phyloP scores from a whole-genome alignment of 2,888 invertebrate genomes.

The Agriopis marginaria region DNA sequence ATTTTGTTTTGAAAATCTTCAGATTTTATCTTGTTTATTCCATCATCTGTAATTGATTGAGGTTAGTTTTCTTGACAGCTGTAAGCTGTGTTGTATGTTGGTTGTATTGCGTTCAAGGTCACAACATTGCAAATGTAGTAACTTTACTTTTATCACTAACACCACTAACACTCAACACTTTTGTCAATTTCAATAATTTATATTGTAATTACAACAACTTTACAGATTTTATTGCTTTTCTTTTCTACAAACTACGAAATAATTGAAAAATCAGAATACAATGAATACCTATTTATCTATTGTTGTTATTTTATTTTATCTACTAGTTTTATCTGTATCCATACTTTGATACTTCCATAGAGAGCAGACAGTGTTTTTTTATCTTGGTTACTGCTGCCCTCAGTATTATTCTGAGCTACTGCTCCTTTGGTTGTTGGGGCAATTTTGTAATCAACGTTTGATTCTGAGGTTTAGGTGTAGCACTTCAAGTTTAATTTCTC shows the following conservation, averaged over 20 bases:
- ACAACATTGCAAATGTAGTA: constrained; percentile 4
- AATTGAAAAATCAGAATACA: not conserved
- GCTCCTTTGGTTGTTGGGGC: too few species aligned
- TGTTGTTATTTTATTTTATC: too few species aligned
- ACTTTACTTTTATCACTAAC: not conserved
- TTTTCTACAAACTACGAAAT: not conserved
- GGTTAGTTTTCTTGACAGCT: constrained; percentile 50
- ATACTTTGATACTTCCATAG: too few species aligned
- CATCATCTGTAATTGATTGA: constrained; percentile 40
- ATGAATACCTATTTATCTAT: too few species aligned
- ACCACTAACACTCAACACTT: not conserved
- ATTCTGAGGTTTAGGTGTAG: too few species aligned
- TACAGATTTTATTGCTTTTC: not conserved
- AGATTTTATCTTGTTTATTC: constrained; percentile 35
- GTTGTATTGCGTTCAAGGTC: constrained; percentile 45
- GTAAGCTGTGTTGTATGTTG: constrained; percentile 43
- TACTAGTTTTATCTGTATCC: too few species aligned
- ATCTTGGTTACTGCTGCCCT: too few species aligned
- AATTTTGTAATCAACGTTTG: too few species aligned
- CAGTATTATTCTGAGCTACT: too few species aligned
- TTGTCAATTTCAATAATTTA: not conserved
- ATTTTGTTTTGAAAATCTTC: constrained; percentile 47
- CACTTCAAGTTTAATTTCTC: too few species aligned
- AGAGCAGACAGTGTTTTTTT: too few species aligned
- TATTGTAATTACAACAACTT: not conserved